Evolutionary conservation across 2,888 invertebrate species (phyloP), one percentile per base, ranked within the genome.

Genomic region (Portevinia maculata): DNA sequence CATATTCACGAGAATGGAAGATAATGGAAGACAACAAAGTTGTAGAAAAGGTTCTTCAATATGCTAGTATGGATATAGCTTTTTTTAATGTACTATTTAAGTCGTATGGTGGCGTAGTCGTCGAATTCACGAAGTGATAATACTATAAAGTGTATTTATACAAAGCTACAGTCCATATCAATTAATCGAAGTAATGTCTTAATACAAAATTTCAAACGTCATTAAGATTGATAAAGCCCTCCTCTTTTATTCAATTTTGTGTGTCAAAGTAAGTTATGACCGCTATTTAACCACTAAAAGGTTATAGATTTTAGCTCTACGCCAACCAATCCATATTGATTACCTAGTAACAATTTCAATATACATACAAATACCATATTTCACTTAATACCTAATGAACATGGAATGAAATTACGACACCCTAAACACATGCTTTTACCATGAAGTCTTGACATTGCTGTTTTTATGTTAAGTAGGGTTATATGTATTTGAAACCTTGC

Each of bases 321-420:
- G 32, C 34, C 30, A 44, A 28, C 48, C 50, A 69, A 69, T 48
- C 57, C 46, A 37, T 37, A 57, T 37, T 48, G 57, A 59, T 69
- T 30, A 41, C 65, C 44, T 21, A n/a, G 32, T 44, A 24, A 24
- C 24, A 24, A 24, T 24, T 24, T 32, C 32, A 53, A 3, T 34
- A 19, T 39, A n/a, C n/a, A n/a, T n/a, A n/a, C n/a, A n/a, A n/a
- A n/a, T n/a, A 32, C 21, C 28, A 39, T 55, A 39, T 39, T 50
- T 59, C 50, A 70, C 50, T 50, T 59, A 50, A 39, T 39, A 11
- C 50, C 50, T 50, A 57, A 46, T 67, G 44, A 46, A 67, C 44
- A 53, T 67, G 19, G 44, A 34, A 32, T 46, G 46, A 55, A n/a
- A 41, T 50, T 50, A 39, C 59, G 48, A 32, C 55, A 69, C 24